Conservation (phyloP, 53 echinoderm and acorn worm genomes). For the Hippasteria phrygiana region DNA sequence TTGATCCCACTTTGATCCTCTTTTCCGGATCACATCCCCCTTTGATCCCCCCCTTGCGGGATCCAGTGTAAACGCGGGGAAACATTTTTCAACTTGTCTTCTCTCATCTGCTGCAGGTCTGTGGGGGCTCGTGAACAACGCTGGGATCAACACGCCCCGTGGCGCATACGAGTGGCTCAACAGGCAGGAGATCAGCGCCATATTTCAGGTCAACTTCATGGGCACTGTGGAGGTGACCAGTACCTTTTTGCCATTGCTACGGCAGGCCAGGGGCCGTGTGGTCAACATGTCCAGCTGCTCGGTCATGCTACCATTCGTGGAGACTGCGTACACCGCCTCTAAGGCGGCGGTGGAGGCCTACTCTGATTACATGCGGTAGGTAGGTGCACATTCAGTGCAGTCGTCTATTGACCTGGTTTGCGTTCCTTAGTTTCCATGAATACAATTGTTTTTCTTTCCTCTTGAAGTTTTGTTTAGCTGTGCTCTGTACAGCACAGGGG, state of each 20-base stretch:
- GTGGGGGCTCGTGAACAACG: constrained; percentile 57
- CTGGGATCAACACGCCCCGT: constrained; percentile 10
- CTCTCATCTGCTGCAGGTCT: constrained; percentile 1
- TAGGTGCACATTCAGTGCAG: background rate
- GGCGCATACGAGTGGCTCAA: constrained; percentile 3
- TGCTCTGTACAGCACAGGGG: too few relatives aligned
- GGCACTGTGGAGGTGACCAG: constrained; percentile 23
- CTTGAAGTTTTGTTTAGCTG: too few relatives aligned
- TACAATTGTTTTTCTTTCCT: too few relatives aligned
- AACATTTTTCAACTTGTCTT: too few relatives aligned
- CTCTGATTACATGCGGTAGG: constrained; percentile 31
- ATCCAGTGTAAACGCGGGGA: too few relatives aligned
- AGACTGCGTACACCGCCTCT: constrained; percentile 6
- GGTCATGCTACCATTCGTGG: background rate
- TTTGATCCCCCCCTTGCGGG: too few relatives aligned
- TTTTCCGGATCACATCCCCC: too few relatives aligned
- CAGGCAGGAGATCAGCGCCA: background rate
- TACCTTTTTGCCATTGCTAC: constrained; percentile 25
- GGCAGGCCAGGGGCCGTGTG: constrained; percentile 6
- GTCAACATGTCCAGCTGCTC: constrained; percentile 39
- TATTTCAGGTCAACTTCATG: constrained; percentile 39
- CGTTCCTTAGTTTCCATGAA: too few relatives aligned
- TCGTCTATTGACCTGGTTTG: too few relatives aligned
- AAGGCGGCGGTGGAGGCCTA: constrained; percentile 27
- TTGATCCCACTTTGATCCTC: too few relatives aligned